Conservation (phyloP, 1,140 invertebrate species). For the Calephelis nemesis region DNA sequence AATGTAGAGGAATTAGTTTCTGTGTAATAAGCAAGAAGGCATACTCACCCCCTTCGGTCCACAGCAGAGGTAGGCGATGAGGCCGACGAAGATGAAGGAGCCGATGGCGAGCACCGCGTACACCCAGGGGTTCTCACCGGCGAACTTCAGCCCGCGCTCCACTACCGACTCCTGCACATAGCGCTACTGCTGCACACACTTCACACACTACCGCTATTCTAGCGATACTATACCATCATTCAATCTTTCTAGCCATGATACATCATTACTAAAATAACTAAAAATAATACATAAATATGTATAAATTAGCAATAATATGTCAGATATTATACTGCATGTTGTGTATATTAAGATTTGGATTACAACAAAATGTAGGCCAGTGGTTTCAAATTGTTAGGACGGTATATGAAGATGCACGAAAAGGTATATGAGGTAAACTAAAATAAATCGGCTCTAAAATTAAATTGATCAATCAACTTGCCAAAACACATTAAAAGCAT, state of each 20-base stretch:
- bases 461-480: no score
- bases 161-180: slow-evolving; percentile 88
- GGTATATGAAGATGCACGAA: no score
- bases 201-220: slow-evolving; percentile 15
- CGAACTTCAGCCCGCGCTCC: slow-evolving; percentile 88
- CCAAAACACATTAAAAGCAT: no score
- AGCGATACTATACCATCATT: slow-evolving; percentile 24
- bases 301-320: no score
- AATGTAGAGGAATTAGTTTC: not conserved
- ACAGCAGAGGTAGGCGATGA: slow-evolving; percentile 92
- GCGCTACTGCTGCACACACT: slow-evolving; percentile 29
- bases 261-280: not conserved
- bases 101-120: slow-evolving; percentile 92
- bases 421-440: no score
- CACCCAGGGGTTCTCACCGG: slow-evolving; percentile 94
- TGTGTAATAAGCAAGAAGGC: not conserved
- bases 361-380: no score
- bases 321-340: no score
- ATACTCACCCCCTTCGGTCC: slow-evolving; percentile 69
- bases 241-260: no score
- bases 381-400: no score
- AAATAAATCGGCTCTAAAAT: no score
- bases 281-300: not conserved
- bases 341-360: no score
- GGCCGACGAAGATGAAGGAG: slow-evolving; percentile 87